Base-by-base conservation (phyloP, 2,888 invertebrate genomes). In the Synanthedon formicaeformis region DNA sequence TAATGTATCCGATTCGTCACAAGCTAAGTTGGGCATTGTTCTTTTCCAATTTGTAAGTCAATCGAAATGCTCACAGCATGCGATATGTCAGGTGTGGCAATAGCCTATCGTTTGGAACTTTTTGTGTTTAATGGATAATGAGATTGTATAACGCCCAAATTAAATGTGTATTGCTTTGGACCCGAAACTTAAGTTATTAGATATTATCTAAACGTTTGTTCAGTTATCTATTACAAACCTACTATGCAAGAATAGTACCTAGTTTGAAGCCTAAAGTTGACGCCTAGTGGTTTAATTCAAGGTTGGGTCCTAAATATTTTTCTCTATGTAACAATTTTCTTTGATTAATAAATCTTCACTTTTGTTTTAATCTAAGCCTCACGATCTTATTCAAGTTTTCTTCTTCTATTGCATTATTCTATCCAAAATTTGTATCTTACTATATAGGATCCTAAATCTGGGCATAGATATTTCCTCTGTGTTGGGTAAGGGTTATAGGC, bases 31-130 rank as follows among this genome's bases (percentile, higher is more conserved):
- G 62, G 64, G 66, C 60, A 72, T 73, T 72, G 76, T 76, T 75
- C 69, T 72, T 61, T 67, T 73, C 67, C 65, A 70, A 73, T 78
- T 74, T 74, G 74, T 77, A 78, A 78, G 78, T 75, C 75, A 77
- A 81, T 77, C 70, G 69, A 73, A 70, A 71, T 68, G 71, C 72
- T 69, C 71, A 60, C 74, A 70, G 73, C 75, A 71, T 77, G 76
- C 70, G 68, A 75, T 75, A 73, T 77, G 73, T 73, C 71, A 69
- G 62, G 63, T 79, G 73, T 69, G 64, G 80, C 65, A 78, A 82
- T 59, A 62, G 57, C 51, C 58, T 54, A 62, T 60, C 41, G 62
- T 57, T 57, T 23, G 40, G 12, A 41, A 68, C 64, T 63, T 67
- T 71, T 62, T 65, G 64, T 61, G 60, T 66, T 67, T 59, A 57